These are phyloP conservation scores for Dolichallabes microphthalmus DNA, from an alignment of 2,113 vertebrate species.

Conservation along the genomic window DNA sequence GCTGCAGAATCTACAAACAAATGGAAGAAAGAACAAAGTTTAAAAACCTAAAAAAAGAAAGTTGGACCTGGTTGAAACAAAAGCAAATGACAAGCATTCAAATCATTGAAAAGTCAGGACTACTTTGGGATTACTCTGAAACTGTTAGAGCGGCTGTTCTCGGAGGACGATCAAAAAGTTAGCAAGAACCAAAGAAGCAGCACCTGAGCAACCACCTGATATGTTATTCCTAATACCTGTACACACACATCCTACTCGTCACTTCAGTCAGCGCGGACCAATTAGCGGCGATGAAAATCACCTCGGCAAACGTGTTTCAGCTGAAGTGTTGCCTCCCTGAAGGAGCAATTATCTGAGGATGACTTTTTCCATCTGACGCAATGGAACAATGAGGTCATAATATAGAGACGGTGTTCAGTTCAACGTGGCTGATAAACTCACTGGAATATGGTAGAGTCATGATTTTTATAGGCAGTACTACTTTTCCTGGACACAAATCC, in stretches of 20 bases:
- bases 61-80: neutral
- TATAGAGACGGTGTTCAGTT: neutral
- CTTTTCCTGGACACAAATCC: neutral
- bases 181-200: neutral
- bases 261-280: constrained; percentile 6
- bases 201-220: neutral
- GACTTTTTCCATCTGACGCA: constrained; percentile 37
- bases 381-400: constrained; percentile 2
- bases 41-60: neutral
- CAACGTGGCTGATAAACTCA: neutral
- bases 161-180: neutral
- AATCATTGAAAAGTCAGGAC: neutral
- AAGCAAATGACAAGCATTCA: neutral
- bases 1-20: constrained; percentile 32
- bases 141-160: neutral
- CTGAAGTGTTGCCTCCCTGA: constrained; percentile 24
- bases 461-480: neutral
- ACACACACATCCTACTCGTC: neutral
- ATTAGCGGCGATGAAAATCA: constrained; percentile 3
- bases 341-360: constrained; percentile 34
- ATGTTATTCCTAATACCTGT: neutral
- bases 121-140: neutral
- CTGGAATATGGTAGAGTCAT: neutral
- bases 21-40: neutral
- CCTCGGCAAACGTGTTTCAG: constrained; percentile 13